Conservation (phyloP, 92 coral and sea anemone genomes). For the Palythoa caribaeorum region DNA sequence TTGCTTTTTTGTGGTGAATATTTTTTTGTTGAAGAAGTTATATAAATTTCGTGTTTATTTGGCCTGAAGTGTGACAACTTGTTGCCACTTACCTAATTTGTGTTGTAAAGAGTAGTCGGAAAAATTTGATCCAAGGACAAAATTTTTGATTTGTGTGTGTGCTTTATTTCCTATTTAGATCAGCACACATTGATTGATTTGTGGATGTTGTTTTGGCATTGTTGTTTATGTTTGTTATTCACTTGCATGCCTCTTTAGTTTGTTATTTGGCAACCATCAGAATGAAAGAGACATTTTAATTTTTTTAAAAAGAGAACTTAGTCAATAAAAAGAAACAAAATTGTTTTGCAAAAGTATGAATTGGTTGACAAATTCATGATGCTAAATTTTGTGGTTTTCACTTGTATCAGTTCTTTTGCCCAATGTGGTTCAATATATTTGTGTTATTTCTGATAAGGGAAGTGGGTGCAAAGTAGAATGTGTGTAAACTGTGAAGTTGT, state of each 20-base stretch:
- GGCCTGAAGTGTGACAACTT: background rate
- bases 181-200: background rate
- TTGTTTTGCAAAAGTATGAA: background rate
- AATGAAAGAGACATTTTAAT: background rate
- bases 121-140: background rate
- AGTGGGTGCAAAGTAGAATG: background rate
- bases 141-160: background rate
- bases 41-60: background rate
- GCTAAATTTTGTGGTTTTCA: background rate
- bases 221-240: background rate
- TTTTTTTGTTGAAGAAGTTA: background rate
- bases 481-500: background rate
- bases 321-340: too few relatives aligned
- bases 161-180: constrained; percentile 29
- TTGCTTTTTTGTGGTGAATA: too few relatives aligned
- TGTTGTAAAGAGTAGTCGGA: background rate
- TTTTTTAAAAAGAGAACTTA: background rate
- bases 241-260: constrained; percentile 31
- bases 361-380: background rate
- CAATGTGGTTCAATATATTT: constrained; percentile 24
- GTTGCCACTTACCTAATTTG: background rate
- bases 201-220: background rate
- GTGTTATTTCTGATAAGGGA: constrained; percentile 18
- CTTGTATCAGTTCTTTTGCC: constrained; percentile 5
- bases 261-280: background rate